Conservation (phyloP, 2,888 invertebrate species). For the Odontocerum albicorne region DNA sequence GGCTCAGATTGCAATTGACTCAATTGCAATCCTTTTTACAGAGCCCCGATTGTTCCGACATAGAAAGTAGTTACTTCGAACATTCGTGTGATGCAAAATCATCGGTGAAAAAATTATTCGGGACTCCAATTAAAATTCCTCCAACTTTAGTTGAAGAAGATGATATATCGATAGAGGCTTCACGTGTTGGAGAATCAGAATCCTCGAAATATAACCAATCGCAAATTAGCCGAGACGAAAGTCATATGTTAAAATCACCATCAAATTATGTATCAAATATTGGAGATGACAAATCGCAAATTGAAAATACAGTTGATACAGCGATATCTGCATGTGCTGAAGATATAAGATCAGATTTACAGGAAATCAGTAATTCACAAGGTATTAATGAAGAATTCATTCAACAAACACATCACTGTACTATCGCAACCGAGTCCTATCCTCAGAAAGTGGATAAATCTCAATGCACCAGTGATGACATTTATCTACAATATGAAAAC, state of each 20-base stretch:
- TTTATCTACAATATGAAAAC: slow-evolving; percentile 2
- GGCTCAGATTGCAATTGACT: slow-evolving; percentile 18
- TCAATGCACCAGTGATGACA: not conserved
- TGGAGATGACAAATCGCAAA: slow-evolving; percentile 1
- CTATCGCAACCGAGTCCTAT: no score
- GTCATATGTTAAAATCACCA: no score
- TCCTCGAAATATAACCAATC: slow-evolving; percentile 1
- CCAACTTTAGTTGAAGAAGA: no score
- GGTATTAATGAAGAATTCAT: no score
- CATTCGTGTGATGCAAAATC: not conserved
- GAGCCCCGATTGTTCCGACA: slow-evolving; percentile 3
- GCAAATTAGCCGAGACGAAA: not conserved
- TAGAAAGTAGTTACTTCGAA: no score
- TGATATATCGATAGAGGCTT: no score
- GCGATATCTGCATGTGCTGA: no score
- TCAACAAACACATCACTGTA: no score
- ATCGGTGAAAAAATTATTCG: not conserved
- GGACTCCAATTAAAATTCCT: slow-evolving; percentile 5
- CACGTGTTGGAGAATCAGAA: not conserved
- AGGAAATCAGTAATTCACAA: no score
- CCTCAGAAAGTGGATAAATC: no score
- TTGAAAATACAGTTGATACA: not conserved
- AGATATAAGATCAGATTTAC: no score
- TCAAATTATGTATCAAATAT: no score
- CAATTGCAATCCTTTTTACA: slow-evolving; percentile 17